Base-by-base conservation (phyloP, 2,113 vertebrate genomes). In the Hemichromis elongatus region DNA sequence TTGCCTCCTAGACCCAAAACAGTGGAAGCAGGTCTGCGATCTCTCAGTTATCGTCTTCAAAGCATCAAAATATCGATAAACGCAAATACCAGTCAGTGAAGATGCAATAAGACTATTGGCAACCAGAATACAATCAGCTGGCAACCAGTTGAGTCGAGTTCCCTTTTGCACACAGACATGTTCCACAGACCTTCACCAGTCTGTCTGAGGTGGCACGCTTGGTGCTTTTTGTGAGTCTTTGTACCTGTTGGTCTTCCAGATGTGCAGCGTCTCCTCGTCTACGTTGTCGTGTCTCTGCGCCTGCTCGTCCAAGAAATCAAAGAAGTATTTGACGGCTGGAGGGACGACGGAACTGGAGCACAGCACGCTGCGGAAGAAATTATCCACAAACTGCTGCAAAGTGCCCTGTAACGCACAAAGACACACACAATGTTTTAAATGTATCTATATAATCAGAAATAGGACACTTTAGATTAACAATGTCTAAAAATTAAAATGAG, bases 171-270 rank as follows among this genome's bases (percentile, higher is more conserved):
- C 35, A 68, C 35, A 68, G 63, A 68, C 7, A 21, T 42, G 35
- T 21, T 14, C 40, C 33, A 40, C 61, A 66, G n/a, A 42, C 40
- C 40, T 42, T 13, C 40, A 11, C 10, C 11, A 42, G 10, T 42
- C 40, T 42, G 40, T 13, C 40, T 42, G 40, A 42, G 7, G 7
- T 35, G 35, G 59, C 59, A 63, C 37, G n/a, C 59, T 37, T 37
- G 6, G 59, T n/a, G 59, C n/a, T 37, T 50, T 30, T 28, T 52
- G 50, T 1, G 45, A 11, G n/a, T 26, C 19, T n/a, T 8, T 16
- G 19, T 26, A 98, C 98, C 98, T 99, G 95, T 99, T 99, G 28
- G 98, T 99, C 94, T 99, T 99, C 98, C 98, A 99, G 94, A 99
- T 99, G 90, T 99, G 98, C 91, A 99, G 97, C 28, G 98, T 99